A percentile compares a stretch with the other conserved stretches of the same genome.
phyloP scores from a whole-genome alignment of 2,797 vertebrate genomes.

The Sardinella longiceps region DNA sequence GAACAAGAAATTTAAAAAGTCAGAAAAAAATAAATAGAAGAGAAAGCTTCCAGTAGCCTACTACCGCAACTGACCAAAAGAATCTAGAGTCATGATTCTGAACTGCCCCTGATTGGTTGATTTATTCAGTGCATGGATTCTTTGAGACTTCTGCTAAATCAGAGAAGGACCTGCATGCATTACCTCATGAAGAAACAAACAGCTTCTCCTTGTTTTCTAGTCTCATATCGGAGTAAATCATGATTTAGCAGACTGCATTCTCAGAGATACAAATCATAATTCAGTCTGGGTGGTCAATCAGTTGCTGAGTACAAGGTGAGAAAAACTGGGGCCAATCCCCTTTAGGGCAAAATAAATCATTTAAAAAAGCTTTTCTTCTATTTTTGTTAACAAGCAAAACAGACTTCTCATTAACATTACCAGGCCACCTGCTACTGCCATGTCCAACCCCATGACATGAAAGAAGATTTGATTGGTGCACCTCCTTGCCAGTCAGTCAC shows the following conservation, averaged over 20 bases:
- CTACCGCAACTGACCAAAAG: no score
- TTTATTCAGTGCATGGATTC: no score
- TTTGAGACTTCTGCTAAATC: not conserved
- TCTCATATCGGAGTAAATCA: no score
- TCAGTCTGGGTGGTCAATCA: not conserved
- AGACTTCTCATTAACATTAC: not conserved
- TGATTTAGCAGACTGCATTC: not conserved
- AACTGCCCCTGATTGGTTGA: no score
- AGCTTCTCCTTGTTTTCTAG: not conserved
- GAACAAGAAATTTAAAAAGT: no score
- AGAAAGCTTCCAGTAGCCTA: no score
- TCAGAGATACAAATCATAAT: not conserved
- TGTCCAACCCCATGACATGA: conserved; percentile 8
- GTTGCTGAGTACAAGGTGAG: not conserved
- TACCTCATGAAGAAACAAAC: no score
- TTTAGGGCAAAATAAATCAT: not conserved
- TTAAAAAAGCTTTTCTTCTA: not conserved
- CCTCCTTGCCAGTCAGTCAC: not conserved
- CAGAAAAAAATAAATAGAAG: no score
- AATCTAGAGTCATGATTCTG: no score
- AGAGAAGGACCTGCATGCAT: not conserved
- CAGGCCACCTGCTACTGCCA: not conserved
- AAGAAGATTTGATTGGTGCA: not conserved
- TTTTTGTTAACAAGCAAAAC: not conserved
- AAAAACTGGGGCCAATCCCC: not conserved